These are phyloP conservation scores for Artemia sp. DNA, from an alignment of 2,888 invertebrate species.

Conservation along the genomic window DNA sequence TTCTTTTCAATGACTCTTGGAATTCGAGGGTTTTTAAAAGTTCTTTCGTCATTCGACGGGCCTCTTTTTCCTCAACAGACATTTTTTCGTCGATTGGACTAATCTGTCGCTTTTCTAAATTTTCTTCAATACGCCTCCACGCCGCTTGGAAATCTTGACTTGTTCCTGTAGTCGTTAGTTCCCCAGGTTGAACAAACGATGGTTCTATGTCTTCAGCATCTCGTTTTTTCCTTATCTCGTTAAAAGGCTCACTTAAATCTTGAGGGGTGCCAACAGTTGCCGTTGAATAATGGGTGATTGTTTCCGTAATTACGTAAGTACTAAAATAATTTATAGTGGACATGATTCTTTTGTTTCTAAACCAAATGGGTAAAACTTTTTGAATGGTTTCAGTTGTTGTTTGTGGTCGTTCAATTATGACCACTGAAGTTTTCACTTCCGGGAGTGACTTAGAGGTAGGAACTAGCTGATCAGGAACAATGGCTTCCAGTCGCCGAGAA, in stretches of 20 bases:
- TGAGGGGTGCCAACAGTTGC: not conserved
- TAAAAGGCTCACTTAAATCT: not conserved
- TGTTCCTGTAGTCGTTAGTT: not conserved
- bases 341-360: slow-evolving; percentile 1
- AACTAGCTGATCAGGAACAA: not conserved
- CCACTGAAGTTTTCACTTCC: not conserved
- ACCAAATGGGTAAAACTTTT: not conserved
- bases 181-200: not conserved
- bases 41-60: not conserved
- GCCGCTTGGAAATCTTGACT: not conserved
- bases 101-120: not conserved
- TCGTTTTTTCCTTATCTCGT: not conserved
- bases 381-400: not conserved
- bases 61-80: not conserved
- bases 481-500: not conserved
- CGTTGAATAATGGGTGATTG: not conserved
- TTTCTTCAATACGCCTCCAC: slow-evolving; percentile 2
- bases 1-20: not conserved
- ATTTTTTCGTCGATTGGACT: not conserved
- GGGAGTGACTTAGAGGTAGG: not conserved
- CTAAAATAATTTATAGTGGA: not conserved
- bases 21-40: not conserved
- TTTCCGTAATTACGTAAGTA: not conserved
- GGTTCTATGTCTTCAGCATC: slow-evolving; percentile 3
- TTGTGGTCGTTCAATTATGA: slow-evolving; percentile 1